These are phyloP conservation scores for Apamea crenata DNA, from an alignment of 2,888 invertebrate species.

Conservation along the genomic window DNA sequence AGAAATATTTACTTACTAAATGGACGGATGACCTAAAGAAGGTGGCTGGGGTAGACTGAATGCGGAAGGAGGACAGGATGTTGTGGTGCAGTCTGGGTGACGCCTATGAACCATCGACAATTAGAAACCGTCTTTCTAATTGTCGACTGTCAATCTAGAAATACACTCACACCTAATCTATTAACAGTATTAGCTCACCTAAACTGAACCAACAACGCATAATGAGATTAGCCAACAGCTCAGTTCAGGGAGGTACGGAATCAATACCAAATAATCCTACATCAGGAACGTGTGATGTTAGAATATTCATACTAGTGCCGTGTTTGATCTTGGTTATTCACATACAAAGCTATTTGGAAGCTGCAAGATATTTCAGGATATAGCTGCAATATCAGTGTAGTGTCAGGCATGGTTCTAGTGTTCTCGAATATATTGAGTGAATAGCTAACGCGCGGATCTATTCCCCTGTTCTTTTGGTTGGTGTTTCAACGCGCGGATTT, in stretches of 20 bases:
- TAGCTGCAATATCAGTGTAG: conserved; percentile 4
- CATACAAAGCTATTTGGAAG: conserved; percentile 39
- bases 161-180: conserved; percentile 16
- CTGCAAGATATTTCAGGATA: conserved; percentile 17
- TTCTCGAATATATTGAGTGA: not conserved
- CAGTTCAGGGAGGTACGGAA: conserved; percentile 36
- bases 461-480: not conserved
- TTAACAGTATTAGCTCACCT: conserved; percentile 22
- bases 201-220: conserved; percentile 35
- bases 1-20: conserved; percentile 22
- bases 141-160: not conserved
- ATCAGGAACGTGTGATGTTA: conserved; percentile 21
- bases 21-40: no score
- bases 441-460: not conserved
- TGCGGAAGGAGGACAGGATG: no score
- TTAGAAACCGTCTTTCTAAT: not conserved
- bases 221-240: conserved; percentile 40
- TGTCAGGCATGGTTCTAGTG: not conserved
- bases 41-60: no score
- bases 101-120: no score
- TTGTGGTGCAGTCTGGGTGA: no score
- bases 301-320: conserved; percentile 55
- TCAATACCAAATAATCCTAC: conserved; percentile 53
- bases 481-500: not conserved
- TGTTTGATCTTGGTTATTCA: conserved; percentile 33